A percentile compares a stretch with the other conserved stretches of the same genome.
phyloP scores from a whole-genome alignment of 2,888 invertebrate genomes.

The Galerucella calmariensis region DNA sequence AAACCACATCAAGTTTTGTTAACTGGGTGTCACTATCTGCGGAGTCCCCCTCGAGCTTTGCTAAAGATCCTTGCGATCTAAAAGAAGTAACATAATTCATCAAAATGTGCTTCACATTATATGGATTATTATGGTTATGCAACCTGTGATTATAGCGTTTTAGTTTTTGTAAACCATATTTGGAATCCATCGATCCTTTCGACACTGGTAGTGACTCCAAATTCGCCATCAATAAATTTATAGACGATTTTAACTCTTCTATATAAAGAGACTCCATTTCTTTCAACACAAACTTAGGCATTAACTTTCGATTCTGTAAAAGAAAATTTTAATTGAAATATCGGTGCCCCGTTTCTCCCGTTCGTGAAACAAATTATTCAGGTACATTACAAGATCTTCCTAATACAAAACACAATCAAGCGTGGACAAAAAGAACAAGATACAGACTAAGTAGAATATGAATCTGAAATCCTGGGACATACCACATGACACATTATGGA shows the following conservation, averaged over 20 bases:
- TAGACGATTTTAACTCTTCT: slow-evolving; percentile 97
- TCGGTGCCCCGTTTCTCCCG: no score
- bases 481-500: no score
- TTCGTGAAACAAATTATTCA: no score
- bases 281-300: slow-evolving; percentile 99
- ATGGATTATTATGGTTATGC: slow-evolving; percentile 67
- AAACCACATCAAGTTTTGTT: slow-evolving; percentile 97
- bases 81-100: slow-evolving; percentile 67
- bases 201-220: slow-evolving; percentile 98
- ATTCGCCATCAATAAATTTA: slow-evolving; percentile 98
- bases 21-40: slow-evolving; percentile 96
- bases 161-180: slow-evolving; percentile 96
- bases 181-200: slow-evolving; percentile 96
- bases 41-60: slow-evolving; percentile 92
- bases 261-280: slow-evolving; percentile 99
- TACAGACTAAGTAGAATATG: no score
- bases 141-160: slow-evolving; percentile 99
- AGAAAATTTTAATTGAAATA: neutral
- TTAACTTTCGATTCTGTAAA: slow-evolving; percentile 89
- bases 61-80: slow-evolving; percentile 92
- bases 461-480: no score
- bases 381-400: no score
- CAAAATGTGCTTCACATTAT: slow-evolving; percentile 67
- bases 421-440: no score
- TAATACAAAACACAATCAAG: no score